A percentile compares a stretch with the other conserved stretches of the same genome.
Evolutionary conservation across 2,888 invertebrate genomes (phyloP).

Genomic region (Spialia ferax): DNA sequence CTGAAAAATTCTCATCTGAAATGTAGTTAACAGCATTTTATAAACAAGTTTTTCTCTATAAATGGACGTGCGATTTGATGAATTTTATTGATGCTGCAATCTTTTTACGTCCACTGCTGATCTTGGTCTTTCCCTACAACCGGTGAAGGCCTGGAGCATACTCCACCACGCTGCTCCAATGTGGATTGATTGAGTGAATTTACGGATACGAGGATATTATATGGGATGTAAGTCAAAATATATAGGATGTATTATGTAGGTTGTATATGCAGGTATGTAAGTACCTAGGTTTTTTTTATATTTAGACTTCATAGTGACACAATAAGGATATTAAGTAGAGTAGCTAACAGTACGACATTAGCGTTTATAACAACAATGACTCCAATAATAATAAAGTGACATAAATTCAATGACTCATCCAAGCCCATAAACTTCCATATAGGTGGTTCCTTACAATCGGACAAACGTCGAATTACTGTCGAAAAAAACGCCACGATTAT

Average conservation of each 20-base stretch:
- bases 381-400: neutral
- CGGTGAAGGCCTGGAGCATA: no score
- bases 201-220: no score
- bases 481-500: slow-evolving; percentile 40
- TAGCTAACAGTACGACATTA: neutral
- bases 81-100: no score
- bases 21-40: slow-evolving; percentile 6
- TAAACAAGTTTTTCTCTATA: neutral
- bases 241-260: no score
- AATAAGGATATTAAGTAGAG: neutral
- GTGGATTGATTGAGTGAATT: no score
- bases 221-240: no score
- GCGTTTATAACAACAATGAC: neutral
- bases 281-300: neutral
- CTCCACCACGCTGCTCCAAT: no score
- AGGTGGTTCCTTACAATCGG: neutral
- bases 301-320: neutral
- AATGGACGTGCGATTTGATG: neutral
- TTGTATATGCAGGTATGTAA: no score
- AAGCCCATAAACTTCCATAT: slow-evolving; percentile 11
- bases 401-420: slow-evolving; percentile 6
- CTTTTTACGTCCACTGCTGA: no score
- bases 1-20: neutral
- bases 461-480: slow-evolving; percentile 17
- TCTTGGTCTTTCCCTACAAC: no score